These are phyloP conservation scores for Lithosia quadra DNA, from an alignment of 2,888 invertebrate genomes.

Conservation along the genomic window DNA sequence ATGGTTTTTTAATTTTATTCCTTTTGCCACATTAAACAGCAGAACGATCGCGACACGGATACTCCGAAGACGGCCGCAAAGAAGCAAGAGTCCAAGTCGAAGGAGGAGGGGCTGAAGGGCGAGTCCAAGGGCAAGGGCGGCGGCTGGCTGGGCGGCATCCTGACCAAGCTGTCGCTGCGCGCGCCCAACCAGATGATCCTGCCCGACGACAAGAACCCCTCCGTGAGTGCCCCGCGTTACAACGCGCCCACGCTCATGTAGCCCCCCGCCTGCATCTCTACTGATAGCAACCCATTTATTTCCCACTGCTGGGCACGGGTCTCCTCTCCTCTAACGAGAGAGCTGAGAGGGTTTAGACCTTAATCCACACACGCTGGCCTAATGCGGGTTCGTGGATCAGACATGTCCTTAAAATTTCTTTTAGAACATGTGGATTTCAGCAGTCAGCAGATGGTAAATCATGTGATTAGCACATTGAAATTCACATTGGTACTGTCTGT, in stretches of 20 bases:
- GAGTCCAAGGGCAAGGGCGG: constrained; percentile 61
- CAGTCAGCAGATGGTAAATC: too few relatives aligned
- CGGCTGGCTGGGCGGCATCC: constrained; percentile 96
- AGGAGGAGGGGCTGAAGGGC: constrained; percentile 40
- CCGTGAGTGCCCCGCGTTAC: constrained; percentile 86
- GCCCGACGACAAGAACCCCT: constrained; percentile 97
- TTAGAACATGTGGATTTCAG: too few relatives aligned
- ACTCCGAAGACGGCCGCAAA: constrained; percentile 47
- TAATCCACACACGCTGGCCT: too few relatives aligned
- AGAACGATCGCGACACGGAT: constrained; percentile 91
- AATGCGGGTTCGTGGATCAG: too few relatives aligned
- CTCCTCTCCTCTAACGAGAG: too few relatives aligned
- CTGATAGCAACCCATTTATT: too few relatives aligned
- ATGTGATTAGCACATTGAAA: too few relatives aligned
- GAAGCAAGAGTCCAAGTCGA: constrained; percentile 42
- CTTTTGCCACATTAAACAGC: constrained; percentile 29
- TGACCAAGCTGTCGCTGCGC: constrained; percentile 93
- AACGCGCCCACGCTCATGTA: constrained; percentile 65
- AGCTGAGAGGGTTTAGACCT: too few relatives aligned
- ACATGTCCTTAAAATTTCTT: too few relatives aligned
- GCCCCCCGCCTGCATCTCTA: background rate
- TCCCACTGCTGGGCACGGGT: too few relatives aligned
- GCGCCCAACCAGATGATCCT: constrained; percentile 98
- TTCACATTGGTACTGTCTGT: too few relatives aligned
- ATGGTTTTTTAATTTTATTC: background rate